phyloP scores from a whole-genome alignment of 2,113 vertebrate species.

The Gambusia holbrooki region DNA sequence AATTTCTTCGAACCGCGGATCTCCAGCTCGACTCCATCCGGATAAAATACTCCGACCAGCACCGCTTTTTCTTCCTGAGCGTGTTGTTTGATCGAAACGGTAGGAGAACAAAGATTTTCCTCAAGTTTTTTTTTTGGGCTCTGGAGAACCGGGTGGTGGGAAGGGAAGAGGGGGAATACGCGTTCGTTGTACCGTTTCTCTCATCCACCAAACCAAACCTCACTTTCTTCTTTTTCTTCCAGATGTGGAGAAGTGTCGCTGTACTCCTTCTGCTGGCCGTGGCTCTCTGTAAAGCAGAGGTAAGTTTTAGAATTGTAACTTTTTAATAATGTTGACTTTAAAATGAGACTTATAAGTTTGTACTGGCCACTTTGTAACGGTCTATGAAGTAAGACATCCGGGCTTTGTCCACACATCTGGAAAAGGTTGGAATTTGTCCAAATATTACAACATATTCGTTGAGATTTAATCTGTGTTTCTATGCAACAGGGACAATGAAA shows the following conservation, averaged over 20 bases:
- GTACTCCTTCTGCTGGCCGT: slow-evolving; percentile 70
- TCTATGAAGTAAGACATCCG: not conserved
- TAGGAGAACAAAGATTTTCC: slow-evolving; percentile 22
- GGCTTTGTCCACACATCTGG: slow-evolving; percentile 51
- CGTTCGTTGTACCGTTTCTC: not conserved
- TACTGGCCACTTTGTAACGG: not conserved
- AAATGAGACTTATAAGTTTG: not conserved
- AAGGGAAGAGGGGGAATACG: not conserved
- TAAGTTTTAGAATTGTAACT: slow-evolving; percentile 60
- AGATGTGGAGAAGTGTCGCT: slow-evolving; percentile 78
- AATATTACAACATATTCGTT: not conserved
- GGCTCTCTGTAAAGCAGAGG: slow-evolving; percentile 71
- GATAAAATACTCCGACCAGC: slow-evolving; percentile 36
- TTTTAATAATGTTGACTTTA: not conserved
- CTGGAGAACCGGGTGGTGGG: not conserved
- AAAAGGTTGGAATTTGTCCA: slow-evolving; percentile 6
- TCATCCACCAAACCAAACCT: slow-evolving; percentile 9
- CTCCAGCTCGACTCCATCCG: slow-evolving; percentile 50
- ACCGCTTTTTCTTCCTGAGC: slow-evolving; percentile 5
- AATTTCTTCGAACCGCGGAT: slow-evolving; percentile 73
- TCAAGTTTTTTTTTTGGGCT: slow-evolving; percentile 29
- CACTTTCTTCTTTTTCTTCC: slow-evolving; percentile 47
- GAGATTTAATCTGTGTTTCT: slow-evolving; percentile 9
- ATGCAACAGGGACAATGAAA: slow-evolving; percentile 25
- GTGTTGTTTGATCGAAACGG: slow-evolving; percentile 49